Evolutionary conservation across 2,888 invertebrate genomes (phyloP).

Genomic region (Xylota sylvarum): DNA sequence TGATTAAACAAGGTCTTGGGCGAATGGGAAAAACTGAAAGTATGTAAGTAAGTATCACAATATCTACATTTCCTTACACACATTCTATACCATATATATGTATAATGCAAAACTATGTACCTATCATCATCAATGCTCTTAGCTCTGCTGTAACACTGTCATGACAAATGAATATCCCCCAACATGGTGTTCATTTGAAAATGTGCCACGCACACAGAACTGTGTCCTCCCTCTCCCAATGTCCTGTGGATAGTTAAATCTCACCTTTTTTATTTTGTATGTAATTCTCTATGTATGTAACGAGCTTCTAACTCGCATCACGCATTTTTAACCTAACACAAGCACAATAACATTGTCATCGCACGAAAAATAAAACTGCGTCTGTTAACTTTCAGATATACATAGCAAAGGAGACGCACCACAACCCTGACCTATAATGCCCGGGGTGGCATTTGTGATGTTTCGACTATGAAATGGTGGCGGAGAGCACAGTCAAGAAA

Average conservation of each 20-base stretch:
- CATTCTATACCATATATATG: not conserved
- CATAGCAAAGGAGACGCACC: conserved; percentile 9
- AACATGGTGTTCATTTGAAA: conserved; percentile 1
- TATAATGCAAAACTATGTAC: not conserved
- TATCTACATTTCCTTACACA: too few species aligned
- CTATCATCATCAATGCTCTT: conserved; percentile 1
- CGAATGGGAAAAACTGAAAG: too few species aligned
- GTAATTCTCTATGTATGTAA: not conserved
- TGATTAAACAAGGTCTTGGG: too few species aligned
- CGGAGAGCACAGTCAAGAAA: conserved; percentile 9
- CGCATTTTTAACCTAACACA: conserved; percentile 22
- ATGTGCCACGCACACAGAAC: not conserved
- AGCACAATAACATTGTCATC: conserved; percentile 17
- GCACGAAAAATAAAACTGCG: conserved; percentile 10
- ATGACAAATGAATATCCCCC: not conserved
- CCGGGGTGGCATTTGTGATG: conserved; percentile 6
- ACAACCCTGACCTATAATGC: conserved; percentile 44
- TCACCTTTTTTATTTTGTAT: not conserved
- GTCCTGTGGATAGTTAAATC: conserved; percentile 7
- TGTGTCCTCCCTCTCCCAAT: not conserved
- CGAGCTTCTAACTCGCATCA: not conserved
- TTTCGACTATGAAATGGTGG: conserved; percentile 10
- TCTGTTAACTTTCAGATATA: conserved; percentile 30
- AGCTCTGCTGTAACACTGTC: not conserved
- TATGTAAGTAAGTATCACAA: too few species aligned